Percentiles rank a stretch among this genome's conserved stretches.
phyloP scores from a whole-genome alignment of 2,888 invertebrate genomes.

The Orthosia incerta region DNA sequence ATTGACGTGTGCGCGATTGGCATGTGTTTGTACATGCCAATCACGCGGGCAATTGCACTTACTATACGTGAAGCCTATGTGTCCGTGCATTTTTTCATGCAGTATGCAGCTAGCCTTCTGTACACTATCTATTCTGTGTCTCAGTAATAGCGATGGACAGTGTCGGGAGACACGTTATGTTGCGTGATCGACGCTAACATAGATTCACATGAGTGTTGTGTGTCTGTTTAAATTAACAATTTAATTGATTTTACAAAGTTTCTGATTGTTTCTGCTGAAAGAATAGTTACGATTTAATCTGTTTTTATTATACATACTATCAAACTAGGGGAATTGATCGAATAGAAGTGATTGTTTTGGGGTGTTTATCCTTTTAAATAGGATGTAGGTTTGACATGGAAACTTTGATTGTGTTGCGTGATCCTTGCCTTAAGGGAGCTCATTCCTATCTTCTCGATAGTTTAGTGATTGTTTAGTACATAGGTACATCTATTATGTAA shows the following conservation, averaged over 20 bases:
- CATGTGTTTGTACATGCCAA: too few species aligned
- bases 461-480: background rate
- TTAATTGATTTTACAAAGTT: slow-evolving; percentile 56
- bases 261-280: slow-evolving; percentile 40
- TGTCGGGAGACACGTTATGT: slow-evolving; percentile 56
- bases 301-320: slow-evolving; percentile 21
- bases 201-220: slow-evolving; percentile 31
- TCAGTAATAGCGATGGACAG: slow-evolving; percentile 27
- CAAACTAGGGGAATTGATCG: slow-evolving; percentile 2
- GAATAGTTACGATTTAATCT: slow-evolving; percentile 4
- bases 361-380: background rate
- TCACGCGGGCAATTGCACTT: background rate
- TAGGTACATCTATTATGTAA: slow-evolving; percentile 15
- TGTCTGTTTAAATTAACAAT: slow-evolving; percentile 40
- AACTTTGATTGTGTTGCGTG: slow-evolving; percentile 15
- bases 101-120: slow-evolving; percentile 3
- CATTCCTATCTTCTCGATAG: background rate
- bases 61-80: background rate
- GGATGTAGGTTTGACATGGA: background rate
- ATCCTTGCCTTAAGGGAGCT: background rate
- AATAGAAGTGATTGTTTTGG: slow-evolving; percentile 2
- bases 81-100: background rate
- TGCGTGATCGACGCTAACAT: slow-evolving; percentile 47
- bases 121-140: background rate
- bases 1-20: too few species aligned